Base-by-base conservation (phyloP, 2,888 invertebrate species). In the Archaeoteleia sp. region DNA sequence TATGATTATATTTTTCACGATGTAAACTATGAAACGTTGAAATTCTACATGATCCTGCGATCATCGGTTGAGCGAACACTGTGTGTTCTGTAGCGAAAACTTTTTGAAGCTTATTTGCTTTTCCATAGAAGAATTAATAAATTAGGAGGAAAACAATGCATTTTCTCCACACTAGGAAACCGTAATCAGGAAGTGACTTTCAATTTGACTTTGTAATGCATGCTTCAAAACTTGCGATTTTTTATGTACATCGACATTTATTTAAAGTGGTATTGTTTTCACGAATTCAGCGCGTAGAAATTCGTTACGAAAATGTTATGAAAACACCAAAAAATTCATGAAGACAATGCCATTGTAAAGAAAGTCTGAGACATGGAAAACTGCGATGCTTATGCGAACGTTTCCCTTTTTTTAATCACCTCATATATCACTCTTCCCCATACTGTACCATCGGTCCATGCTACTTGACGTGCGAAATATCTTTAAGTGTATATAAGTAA, bases 401-500 rank as follows among this genome's bases (percentile, higher is more conserved):
- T 29, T 53, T 70, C 65, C n/a, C n/a, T n/a, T n/a, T 43, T 57
- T 66, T 54, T 34, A 6, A 17, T 46, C 45, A 51, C 15, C 40
- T 70, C 43, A 53, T 37, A 42, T 45, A 51, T 60, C 63, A 68
- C 68, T 65, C 48, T 66, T 66, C 46, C 62, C 65, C 66, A 65
- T 71, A 67, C 67, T 51, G 66, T 57, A 63, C 62, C 48, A 62
- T 70, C 65, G 69, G 66, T 71, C 66, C 69, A 63, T 67, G 69
- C 61, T 61, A 70, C 45, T 72, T 58, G 45, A 72, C 76, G 72
- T 73, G 74, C 72, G 49, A 76, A 73, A 79, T 72, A 74, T 75
- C 72, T 79, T 76, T 79, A 71, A 78, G 77, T 80, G 78, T 76
- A 80, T 80, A 79, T 65, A 70, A 68, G 67, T 35, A 69, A 75